These are phyloP conservation scores for Isurus oxyrinchus DNA, from an alignment of 2,113 vertebrate genomes.

Conservation along the genomic window DNA sequence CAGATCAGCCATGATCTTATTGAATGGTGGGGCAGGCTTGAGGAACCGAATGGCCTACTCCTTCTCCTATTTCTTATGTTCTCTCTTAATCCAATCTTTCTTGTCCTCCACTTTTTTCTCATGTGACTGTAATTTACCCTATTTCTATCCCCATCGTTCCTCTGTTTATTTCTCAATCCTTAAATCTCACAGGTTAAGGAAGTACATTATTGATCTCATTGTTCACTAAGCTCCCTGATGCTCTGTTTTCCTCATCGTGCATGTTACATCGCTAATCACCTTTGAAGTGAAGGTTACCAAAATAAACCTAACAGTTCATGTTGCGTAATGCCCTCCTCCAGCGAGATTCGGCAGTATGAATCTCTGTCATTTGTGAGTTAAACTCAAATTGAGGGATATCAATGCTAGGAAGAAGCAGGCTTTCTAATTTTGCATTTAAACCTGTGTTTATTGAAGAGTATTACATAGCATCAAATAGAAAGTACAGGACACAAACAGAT, in stretches of 20 bases:
- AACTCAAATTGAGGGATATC: background rate
- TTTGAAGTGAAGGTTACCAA: background rate
- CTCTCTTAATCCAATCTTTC: background rate
- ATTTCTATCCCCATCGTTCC: background rate
- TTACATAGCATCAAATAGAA: background rate
- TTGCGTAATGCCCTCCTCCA: background rate
- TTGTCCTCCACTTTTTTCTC: background rate
- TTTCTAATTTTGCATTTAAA: background rate
- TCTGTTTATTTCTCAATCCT: background rate
- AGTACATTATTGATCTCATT: background rate
- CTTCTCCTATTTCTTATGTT: too few relatives aligned
- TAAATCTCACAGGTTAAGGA: background rate
- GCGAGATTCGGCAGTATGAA: background rate
- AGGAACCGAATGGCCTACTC: too few relatives aligned
- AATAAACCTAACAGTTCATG: background rate
- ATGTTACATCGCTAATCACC: background rate
- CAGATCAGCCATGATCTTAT: too few relatives aligned
- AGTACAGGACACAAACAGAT: background rate
- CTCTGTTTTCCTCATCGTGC: background rate
- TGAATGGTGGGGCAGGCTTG: too few relatives aligned
- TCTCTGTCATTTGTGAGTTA: background rate
- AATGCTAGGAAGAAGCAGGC: background rate
- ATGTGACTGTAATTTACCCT: background rate
- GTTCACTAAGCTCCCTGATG: background rate
- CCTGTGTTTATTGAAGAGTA: background rate